These are phyloP conservation scores for Sebastes trivittatus DNA, from an alignment of 2,797 vertebrate genomes.

Conservation along the genomic window DNA sequence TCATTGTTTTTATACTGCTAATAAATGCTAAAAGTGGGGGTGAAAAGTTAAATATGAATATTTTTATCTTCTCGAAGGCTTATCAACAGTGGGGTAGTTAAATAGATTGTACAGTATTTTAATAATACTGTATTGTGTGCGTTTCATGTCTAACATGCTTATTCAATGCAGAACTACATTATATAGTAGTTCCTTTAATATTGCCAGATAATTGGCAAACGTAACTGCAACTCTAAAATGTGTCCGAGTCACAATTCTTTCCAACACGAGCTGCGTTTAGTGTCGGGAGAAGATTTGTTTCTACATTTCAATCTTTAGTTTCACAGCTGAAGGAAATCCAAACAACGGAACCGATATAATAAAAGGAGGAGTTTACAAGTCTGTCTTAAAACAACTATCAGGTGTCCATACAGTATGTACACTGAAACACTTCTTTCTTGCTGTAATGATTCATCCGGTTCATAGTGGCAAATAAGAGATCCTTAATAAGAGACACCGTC, in stretches of 20 bases:
- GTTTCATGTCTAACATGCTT: background rate
- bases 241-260: background rate
- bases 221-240: background rate
- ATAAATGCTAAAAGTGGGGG: background rate
- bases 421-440: no score
- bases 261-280: background rate
- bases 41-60: background rate
- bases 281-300: background rate
- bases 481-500: no score
- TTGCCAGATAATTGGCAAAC: background rate
- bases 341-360: background rate
- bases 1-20: background rate
- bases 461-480: no score
- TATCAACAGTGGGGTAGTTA: background rate
- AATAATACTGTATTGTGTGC: background rate
- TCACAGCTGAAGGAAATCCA: slow-evolving; percentile 6
- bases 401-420: no score
- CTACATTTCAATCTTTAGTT: background rate
- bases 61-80: background rate
- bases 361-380: background rate
- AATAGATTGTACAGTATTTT: background rate
- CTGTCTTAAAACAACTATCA: background rate
- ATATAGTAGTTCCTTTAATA: background rate
- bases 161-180: background rate
- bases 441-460: no score